A percentile compares a stretch with the other conserved stretches of the same genome.
Conservation (phyloP, 2,888 invertebrate genomes). For the Lasioglossum marginatum region DNA sequence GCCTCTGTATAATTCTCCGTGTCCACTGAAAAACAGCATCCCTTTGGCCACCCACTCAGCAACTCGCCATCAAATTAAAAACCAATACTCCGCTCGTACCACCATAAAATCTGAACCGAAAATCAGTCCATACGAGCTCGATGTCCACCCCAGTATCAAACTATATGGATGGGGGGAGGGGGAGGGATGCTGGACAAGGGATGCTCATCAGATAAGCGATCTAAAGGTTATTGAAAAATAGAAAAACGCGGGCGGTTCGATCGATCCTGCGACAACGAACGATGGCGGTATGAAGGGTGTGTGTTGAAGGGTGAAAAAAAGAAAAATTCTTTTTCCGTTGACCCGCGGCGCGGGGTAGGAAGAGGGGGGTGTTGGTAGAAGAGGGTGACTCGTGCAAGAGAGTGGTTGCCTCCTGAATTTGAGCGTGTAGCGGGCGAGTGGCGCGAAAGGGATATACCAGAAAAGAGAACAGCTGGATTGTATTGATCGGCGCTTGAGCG, state of each 20-base stretch:
- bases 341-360: not conserved
- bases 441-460: constrained; percentile 77
- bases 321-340: constrained; percentile 42
- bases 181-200: not conserved
- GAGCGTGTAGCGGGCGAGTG: constrained; percentile 50
- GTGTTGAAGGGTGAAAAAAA: not conserved
- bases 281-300: not conserved
- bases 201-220: not conserved
- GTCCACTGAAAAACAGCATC: not conserved
- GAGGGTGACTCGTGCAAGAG: constrained; percentile 23
- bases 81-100: not conserved
- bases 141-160: not conserved
- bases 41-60: not conserved
- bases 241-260: not conserved
- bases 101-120: not conserved
- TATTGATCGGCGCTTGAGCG: constrained; percentile 80
- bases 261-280: not conserved
- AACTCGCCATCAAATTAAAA: not conserved
- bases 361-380: not conserved
- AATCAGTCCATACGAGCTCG: not conserved
- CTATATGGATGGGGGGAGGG: not conserved
- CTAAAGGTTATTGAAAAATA: constrained; percentile 1
- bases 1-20: not conserved
- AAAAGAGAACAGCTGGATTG: constrained; percentile 83
- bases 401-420: constrained; percentile 50